Evolutionary conservation across 2,797 vertebrate genomes (phyloP), one percentile per base, ranked within the genome.

Genomic region (Pipistrellus kuhlii): DNA sequence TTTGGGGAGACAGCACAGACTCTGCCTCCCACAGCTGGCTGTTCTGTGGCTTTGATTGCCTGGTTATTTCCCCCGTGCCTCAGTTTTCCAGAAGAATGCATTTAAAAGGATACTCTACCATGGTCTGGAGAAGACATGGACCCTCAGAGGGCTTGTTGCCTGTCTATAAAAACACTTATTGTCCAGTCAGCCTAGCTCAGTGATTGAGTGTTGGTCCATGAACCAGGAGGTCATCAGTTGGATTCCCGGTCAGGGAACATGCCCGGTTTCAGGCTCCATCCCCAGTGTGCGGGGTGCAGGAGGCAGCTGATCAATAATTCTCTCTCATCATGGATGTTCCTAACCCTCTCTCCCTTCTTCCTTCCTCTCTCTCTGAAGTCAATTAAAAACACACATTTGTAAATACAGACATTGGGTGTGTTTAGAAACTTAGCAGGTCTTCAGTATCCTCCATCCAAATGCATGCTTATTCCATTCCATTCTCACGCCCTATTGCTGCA

Each of bases 391-490:
- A 25, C 57, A 59, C 57, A 27, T 59, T 27, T 68, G 20, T 17
- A 82, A 68, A 44, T 76, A 5, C 1, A 30, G 3, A 69, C 51
- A 13, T 4, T 30, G 30, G 55, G 7, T 46, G 10, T 92, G 25
- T 77, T 69, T 71, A 72, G 17, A 91, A 53, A 53, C 1, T 20
- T 66, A 69, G 44, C 11, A 38, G 32, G 14, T 66, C 83, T 35
- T 21, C 3, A 21, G 1, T 32, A 14, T 5, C 11, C 2, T 53
- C 57, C 7, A 8, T 3, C n/a, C 23, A 76, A n/a, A 3, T 17
- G 32, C 6, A 18, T 1, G 32, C 30, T 48, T 25, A 55, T 25
- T 73, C 48, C 10, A 15, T 32, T 32, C 30, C 8, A 8, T n/a
- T 64, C 30, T 72, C 27, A 71, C 3, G 44, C 13, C 1, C 20